phyloP scores from a whole-genome alignment of 2,113 vertebrate species.

The Gymnobelideus leadbeateri region DNA sequence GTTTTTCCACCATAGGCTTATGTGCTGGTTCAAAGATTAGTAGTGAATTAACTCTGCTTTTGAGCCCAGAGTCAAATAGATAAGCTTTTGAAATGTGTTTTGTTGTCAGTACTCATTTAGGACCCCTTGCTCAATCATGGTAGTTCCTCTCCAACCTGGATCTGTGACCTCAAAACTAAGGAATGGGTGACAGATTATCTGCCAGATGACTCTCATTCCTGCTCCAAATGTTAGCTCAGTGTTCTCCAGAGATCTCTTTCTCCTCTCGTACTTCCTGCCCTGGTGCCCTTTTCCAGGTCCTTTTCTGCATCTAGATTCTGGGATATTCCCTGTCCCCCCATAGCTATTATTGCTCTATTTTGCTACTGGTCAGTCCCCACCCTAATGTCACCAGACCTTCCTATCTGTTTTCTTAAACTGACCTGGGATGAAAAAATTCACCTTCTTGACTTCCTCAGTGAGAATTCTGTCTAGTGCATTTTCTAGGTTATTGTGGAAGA shows the following conservation, averaged over 20 bases:
- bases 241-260: neutral
- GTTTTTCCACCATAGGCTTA: neutral
- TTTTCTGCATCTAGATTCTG: neutral
- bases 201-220: neutral
- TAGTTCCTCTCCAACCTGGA: neutral
- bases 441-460: neutral
- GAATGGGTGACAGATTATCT: neutral
- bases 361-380: neutral
- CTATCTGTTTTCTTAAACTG: neutral
- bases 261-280: neutral
- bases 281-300: neutral
- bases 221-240: neutral
- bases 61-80: neutral
- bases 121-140: neutral
- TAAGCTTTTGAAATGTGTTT: neutral
- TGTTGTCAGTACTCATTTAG: neutral
- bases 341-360: neutral
- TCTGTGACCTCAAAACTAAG: neutral
- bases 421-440: neutral
- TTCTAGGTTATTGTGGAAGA: neutral
- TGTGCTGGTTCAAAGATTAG: neutral
- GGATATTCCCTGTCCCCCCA: neutral
- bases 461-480: neutral
- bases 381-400: neutral
- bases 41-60: neutral